Evolutionary conservation across 92 coral and sea anemone genomes (phyloP), one percentile per base, ranked within the genome.

Genomic region (Palythoa heliodiscus): DNA sequence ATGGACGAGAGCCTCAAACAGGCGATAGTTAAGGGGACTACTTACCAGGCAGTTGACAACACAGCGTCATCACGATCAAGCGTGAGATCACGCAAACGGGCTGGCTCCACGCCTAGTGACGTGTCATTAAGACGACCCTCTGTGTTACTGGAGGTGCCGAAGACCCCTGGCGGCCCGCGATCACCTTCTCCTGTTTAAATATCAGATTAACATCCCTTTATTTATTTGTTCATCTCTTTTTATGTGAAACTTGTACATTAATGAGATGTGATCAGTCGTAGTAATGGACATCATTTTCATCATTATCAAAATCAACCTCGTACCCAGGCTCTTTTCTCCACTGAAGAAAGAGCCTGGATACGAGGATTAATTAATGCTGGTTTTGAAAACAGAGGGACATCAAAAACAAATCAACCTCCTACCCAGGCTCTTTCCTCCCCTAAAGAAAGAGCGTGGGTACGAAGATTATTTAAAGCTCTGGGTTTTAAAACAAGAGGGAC

Each of bases 1-100:
- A 92, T 96, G 91, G 98, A 96, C 75, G 98, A 96, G 81, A 95
- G 95, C 23, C 87, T 96, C 19, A 96, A 96, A 83, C 98, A 96
- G 87, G 98, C 96, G 8, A 92, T 96, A 35, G 87, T 96, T 61
- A 93, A 94, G 85, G 95, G 98, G 39, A 96, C 97, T n/a, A 94
- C 88, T 37, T 94, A 92, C 86, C 98, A 94, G 90, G 92, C 89
- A 50, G 84, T 95, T 90, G 98, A 93, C 61, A 89, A 87, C 76
- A 88, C 95, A 19, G 87, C 86, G 7, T 90, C 85, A 11, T 93
- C 97, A 67, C 90, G 95, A 85, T 63, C 88, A 60, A 93, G 94
- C 86, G 24, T 85, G 19, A 84, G 93, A 71, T 88, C 92, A 50
- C 76, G 88, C 5, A 89, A 94, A 35, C 88, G 87, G 57, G 90